phyloP scores from a whole-genome alignment of 2,113 vertebrate species.

The Lucifuga dentata region DNA sequence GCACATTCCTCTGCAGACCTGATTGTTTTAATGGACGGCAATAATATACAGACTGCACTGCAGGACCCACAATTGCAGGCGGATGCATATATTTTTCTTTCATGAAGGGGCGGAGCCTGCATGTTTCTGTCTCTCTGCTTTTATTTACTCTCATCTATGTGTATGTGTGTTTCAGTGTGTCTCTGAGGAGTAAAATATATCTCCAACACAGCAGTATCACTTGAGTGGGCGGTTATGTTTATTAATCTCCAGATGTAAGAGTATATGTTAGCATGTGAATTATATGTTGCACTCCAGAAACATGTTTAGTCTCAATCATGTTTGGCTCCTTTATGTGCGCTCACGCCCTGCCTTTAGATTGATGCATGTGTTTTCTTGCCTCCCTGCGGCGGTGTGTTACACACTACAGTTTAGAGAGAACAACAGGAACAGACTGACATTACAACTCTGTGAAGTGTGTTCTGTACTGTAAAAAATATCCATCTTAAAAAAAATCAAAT shows the following conservation, averaged over 20 bases:
- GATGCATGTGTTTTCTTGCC: not conserved
- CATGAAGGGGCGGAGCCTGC: constrained; percentile 23
- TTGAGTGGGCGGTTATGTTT: constrained; percentile 16
- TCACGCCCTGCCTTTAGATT: not conserved
- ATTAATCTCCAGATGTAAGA: constrained; percentile 34
- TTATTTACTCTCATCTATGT: constrained; percentile 20
- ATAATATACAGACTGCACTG: constrained; percentile 58
- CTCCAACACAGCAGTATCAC: constrained; percentile 11
- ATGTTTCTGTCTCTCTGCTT: constrained; percentile 44
- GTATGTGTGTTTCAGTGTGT: constrained; percentile 17
- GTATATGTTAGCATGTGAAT: constrained; percentile 10
- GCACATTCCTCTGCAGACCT: constrained; percentile 54
- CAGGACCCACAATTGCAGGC: constrained; percentile 5
- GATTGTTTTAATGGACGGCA: constrained; percentile 71
- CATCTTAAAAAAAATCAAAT: too few relatives aligned
- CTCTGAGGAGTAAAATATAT: constrained; percentile 1
- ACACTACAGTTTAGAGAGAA: not conserved
- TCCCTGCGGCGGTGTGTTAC: not conserved
- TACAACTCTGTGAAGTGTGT: not conserved
- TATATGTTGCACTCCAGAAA: constrained; percentile 8
- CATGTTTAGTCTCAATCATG: constrained; percentile 10
- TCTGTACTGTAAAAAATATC: not conserved
- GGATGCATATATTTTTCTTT: constrained; percentile 42
- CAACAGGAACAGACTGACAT: not conserved
- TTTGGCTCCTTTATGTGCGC: constrained; percentile 1